These are phyloP conservation scores for Amphiprion clarkii DNA, from an alignment of 2,797 vertebrate genomes.

Conservation along the genomic window DNA sequence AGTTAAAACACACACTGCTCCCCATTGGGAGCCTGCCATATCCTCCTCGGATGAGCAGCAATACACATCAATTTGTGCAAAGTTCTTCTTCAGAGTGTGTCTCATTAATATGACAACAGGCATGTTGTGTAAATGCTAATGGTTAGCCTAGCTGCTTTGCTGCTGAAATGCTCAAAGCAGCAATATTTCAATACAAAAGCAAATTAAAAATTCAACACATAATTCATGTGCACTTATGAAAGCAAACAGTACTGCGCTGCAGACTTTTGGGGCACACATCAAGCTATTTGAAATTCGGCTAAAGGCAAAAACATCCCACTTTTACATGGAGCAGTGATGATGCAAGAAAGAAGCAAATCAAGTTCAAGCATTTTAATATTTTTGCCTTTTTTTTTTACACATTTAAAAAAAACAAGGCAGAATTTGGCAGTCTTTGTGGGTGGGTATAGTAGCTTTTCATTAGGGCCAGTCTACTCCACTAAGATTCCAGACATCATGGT, in stretches of 20 bases:
- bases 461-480: background rate
- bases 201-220: slow-evolving; percentile 29
- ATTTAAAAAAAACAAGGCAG: no score
- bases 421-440: background rate
- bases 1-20: slow-evolving; percentile 42
- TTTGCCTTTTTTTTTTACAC: background rate
- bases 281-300: slow-evolving; percentile 10
- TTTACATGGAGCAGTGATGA: slow-evolving; percentile 3
- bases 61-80: slow-evolving; percentile 52
- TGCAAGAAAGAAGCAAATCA: slow-evolving; percentile 8
- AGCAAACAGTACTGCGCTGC: slow-evolving; percentile 6
- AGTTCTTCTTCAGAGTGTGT: slow-evolving; percentile 30
- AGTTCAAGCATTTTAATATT: background rate
- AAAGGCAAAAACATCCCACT: slow-evolving; percentile 16
- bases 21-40: slow-evolving; percentile 37
- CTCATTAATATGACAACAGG: slow-evolving; percentile 51
- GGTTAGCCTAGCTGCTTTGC: slow-evolving; percentile 4
- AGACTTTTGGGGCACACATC: background rate
- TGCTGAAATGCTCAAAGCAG: slow-evolving; percentile 27
- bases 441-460: background rate
- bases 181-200: slow-evolving; percentile 27
- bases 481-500: background rate
- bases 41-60: slow-evolving; percentile 33
- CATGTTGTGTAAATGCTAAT: slow-evolving; percentile 31
- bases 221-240: slow-evolving; percentile 19